Evolutionary conservation across 2,888 invertebrate species (phyloP).

Genomic region (Spisula solida): DNA sequence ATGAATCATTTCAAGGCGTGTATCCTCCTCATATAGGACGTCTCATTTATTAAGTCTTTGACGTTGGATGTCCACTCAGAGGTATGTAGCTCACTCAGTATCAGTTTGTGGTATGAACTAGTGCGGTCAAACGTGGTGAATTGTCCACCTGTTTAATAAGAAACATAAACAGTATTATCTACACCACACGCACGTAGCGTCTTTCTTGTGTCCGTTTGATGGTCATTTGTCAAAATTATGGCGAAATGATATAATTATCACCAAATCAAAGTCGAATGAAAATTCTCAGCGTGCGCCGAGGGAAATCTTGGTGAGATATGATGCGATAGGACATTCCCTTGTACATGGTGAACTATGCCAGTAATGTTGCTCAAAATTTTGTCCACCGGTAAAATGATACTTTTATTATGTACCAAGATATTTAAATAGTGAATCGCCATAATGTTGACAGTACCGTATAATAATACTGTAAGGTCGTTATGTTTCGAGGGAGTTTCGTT

Average conservation of each 20-base stretch:
- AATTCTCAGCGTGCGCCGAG: conserved; percentile 57
- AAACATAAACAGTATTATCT: conserved; percentile 46
- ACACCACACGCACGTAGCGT: conserved; percentile 24
- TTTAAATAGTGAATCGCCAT: too few species aligned
- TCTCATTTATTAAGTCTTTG: neutral
- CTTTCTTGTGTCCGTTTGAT: conserved; percentile 31
- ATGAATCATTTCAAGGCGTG: conserved; percentile 5
- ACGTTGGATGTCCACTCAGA: neutral
- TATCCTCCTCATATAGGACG: neutral
- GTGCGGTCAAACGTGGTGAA: conserved; percentile 30
- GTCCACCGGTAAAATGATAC: too few species aligned
- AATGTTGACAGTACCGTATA: too few species aligned
- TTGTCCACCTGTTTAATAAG: conserved; percentile 45
- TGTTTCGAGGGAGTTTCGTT: too few species aligned
- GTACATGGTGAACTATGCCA: neutral
- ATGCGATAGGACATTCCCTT: neutral
- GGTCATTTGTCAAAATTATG: conserved; percentile 53
- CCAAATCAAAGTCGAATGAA: conserved; percentile 59
- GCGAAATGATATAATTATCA: conserved; percentile 67
- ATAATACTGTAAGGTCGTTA: too few species aligned
- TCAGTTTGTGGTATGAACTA: neutral
- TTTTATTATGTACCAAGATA: too few species aligned
- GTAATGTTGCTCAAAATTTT: too few species aligned
- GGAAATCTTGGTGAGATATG: conserved; percentile 41
- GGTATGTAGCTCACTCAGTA: conserved; percentile 17